Percentiles rank a stretch among this genome's conserved stretches.
Conservation (phyloP, 1,140 invertebrate genomes). For the Callitettix versicolor region DNA sequence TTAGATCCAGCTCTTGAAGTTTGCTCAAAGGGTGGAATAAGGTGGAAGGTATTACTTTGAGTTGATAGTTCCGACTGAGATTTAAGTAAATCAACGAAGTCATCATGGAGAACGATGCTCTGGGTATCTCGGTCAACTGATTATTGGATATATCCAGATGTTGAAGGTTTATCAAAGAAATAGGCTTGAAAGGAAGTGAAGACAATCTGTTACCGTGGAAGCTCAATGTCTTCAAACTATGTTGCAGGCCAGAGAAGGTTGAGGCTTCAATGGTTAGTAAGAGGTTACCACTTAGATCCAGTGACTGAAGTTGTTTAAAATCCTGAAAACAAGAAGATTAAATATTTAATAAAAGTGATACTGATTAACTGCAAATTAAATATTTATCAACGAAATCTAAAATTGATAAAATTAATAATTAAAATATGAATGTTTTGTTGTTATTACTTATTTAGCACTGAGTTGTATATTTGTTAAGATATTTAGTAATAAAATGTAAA, state of each 20-base stretch:
- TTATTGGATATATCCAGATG: conserved; percentile 70
- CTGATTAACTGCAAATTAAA: no score
- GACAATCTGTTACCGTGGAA: conserved; percentile 65
- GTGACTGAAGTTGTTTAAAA: conserved; percentile 57
- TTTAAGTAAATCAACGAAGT: conserved; percentile 60
- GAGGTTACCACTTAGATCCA: conserved; percentile 71
- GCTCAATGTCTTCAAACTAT: conserved; percentile 57
- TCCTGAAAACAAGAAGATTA: conserved; percentile 35
- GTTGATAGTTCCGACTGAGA: conserved; percentile 61
- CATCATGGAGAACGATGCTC: conserved; percentile 56
- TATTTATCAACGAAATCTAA: no score
- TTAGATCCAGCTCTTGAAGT: conserved; percentile 58
- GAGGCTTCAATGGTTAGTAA: conserved; percentile 56
- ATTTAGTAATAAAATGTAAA: no score
- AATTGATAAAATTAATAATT: no score
- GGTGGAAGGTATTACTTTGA: conserved; percentile 44
- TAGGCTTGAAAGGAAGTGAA: conserved; percentile 47
- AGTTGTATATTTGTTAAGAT: no score
- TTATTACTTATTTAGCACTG: no score
- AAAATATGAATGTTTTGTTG: no score
- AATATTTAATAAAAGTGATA: no score
- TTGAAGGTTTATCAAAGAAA: conserved; percentile 51
- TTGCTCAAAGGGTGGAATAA: conserved; percentile 47
- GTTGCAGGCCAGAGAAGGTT: conserved; percentile 63
- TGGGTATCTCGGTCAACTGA: conserved; percentile 54